phyloP scores from a whole-genome alignment of 2,888 invertebrate genomes.

The Folsomia manolachei region DNA sequence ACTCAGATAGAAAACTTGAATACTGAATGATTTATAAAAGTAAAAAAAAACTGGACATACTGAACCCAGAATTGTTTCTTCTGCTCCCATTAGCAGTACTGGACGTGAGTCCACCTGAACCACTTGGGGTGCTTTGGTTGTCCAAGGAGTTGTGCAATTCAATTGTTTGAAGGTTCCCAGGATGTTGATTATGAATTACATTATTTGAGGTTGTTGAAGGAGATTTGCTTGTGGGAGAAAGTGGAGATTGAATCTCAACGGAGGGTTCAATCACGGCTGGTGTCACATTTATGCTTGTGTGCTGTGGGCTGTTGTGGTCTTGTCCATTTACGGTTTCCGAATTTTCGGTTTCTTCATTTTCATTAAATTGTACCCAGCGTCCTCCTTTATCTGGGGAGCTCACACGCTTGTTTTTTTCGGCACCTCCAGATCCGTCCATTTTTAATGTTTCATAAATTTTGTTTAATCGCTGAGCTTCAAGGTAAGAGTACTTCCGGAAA shows the following conservation, averaged over 20 bases:
- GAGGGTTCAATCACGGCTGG: constrained; percentile 47
- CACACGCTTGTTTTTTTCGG: background rate
- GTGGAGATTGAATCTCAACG: constrained; percentile 40
- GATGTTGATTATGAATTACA: constrained; percentile 19
- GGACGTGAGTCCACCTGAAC: background rate
- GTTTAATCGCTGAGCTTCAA: too few relatives aligned
- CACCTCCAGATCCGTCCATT: background rate
- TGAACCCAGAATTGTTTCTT: constrained; percentile 45
- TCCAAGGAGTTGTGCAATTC: constrained; percentile 41
- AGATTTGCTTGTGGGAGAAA: constrained; percentile 10
- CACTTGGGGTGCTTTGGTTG: constrained; percentile 11
- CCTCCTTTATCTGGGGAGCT: constrained; percentile 5
- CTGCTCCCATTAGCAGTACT: constrained; percentile 29
- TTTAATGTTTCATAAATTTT: constrained; percentile 1
- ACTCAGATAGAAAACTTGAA: too few relatives aligned
- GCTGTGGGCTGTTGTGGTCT: constrained; percentile 2
- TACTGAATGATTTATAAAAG: background rate
- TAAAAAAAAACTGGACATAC: constrained; percentile 40
- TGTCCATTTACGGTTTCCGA: constrained; percentile 21
- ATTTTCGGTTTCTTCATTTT: constrained; percentile 30
- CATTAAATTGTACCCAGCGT: constrained; percentile 45
- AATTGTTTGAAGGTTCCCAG: constrained; percentile 40
- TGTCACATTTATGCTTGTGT: constrained; percentile 9
- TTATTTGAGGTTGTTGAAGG: constrained; percentile 10
- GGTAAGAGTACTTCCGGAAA: background rate